Percentiles rank a stretch among this genome's conserved stretches.
Conservation (phyloP, 2,797 vertebrate species). For the Crossoptilon crossoptilon region DNA sequence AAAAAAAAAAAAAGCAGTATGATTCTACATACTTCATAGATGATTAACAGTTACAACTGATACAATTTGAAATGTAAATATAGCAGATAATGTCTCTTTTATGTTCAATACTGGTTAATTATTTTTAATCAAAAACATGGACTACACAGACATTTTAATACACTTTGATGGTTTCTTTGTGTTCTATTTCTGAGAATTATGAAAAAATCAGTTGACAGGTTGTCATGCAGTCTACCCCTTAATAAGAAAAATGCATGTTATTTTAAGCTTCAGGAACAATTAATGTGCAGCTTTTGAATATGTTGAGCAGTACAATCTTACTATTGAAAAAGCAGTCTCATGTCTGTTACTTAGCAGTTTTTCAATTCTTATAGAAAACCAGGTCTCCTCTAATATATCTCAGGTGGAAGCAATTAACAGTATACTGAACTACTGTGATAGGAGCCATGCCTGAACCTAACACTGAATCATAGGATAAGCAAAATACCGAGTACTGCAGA, state of each 20-base stretch:
- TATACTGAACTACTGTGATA: background rate
- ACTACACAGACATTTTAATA: background rate
- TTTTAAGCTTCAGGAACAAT: background rate
- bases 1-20: background rate
- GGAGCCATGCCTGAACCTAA: background rate
- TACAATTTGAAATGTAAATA: background rate
- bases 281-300: background rate
- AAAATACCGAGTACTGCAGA: accelerated
- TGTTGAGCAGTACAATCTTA: background rate
- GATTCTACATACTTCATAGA: background rate
- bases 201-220: background rate
- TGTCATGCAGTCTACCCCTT: background rate
- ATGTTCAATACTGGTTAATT: background rate
- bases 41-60: background rate
- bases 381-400: background rate
- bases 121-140: slow-evolving; percentile 1
- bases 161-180: background rate
- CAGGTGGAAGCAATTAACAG: background rate
- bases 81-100: background rate
- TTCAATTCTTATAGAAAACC: background rate
- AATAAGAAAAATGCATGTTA: background rate
- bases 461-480: background rate
- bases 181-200: background rate
- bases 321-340: background rate
- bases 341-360: background rate